Conservation (phyloP, 2,113 vertebrate genomes). For the Oreocharis arfaki region DNA sequence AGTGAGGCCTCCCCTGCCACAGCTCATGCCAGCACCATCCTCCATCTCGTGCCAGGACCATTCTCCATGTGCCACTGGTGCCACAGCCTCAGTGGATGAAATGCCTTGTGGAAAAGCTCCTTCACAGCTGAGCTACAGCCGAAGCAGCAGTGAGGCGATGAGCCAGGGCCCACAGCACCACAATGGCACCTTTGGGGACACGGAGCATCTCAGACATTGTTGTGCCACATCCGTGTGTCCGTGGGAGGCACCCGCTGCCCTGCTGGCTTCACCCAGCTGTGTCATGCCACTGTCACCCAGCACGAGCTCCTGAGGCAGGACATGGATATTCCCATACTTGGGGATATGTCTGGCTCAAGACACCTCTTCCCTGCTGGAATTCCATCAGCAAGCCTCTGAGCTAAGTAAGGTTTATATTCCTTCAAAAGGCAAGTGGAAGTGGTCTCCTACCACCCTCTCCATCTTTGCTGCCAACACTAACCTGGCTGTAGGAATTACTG, state of each 20-base stretch:
- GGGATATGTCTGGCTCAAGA: background rate
- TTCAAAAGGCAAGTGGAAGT: background rate
- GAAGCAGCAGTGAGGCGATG: background rate
- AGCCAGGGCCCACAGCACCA: background rate
- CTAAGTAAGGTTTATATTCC: background rate
- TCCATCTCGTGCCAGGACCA: background rate
- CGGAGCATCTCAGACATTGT: rapidly evolving
- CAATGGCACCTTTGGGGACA: background rate
- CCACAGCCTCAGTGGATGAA: background rate
- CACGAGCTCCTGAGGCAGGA: background rate
- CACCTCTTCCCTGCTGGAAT: background rate
- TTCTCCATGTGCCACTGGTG: background rate
- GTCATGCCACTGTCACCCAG: background rate
- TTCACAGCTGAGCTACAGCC: background rate
- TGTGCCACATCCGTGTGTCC: rapidly evolving
- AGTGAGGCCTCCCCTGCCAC: background rate
- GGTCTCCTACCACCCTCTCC: background rate
- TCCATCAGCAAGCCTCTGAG: background rate
- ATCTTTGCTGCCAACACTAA: background rate
- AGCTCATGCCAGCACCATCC: background rate
- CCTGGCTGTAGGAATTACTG: background rate
- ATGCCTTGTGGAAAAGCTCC: background rate
- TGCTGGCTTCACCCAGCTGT: background rate
- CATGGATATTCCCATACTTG: background rate
- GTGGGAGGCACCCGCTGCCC: background rate